These are phyloP conservation scores for Ethmia dodecea DNA, from an alignment of 2,888 invertebrate genomes.

Conservation along the genomic window DNA sequence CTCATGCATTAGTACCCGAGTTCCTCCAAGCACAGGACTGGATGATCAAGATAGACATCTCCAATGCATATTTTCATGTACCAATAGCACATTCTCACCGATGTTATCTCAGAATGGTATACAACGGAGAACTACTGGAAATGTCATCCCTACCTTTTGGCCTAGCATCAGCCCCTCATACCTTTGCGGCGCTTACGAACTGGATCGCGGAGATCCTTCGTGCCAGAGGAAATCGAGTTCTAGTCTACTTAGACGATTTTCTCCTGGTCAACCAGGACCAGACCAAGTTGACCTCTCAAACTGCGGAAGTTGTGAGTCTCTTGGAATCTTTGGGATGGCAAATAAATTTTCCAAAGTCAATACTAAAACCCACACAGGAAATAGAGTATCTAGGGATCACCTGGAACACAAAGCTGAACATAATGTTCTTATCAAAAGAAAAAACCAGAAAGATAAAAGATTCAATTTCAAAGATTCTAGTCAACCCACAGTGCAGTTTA, in stretches of 20 bases:
- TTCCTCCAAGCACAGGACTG: too few species aligned
- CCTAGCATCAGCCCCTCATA: slow-evolving; percentile 8
- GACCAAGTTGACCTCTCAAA: background rate
- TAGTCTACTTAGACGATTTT: slow-evolving; percentile 13
- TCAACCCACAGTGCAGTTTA: slow-evolving; percentile 7
- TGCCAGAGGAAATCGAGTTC: slow-evolving; percentile 1
- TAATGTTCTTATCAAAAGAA: background rate
- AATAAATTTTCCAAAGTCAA: background rate
- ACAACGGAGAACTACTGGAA: slow-evolving; percentile 1
- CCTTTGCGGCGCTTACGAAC: slow-evolving; percentile 7
- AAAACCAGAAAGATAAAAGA: too few species aligned
- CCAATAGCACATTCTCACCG: background rate
- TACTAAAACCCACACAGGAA: background rate
- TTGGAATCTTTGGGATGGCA: background rate
- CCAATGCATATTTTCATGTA: slow-evolving; percentile 1
- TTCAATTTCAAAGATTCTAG: slow-evolving; percentile 4
- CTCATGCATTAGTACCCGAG: too few species aligned
- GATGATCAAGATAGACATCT: too few species aligned
- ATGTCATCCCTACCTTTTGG: slow-evolving; percentile 12
- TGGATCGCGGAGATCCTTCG: slow-evolving; percentile 10
- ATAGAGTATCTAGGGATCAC: background rate
- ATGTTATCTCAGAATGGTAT: background rate
- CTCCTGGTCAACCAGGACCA: background rate
- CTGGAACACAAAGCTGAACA: background rate
- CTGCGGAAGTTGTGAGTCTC: background rate